Conservation (phyloP, 2,888 invertebrate genomes). For the Glyphotaelius pellucidus region DNA sequence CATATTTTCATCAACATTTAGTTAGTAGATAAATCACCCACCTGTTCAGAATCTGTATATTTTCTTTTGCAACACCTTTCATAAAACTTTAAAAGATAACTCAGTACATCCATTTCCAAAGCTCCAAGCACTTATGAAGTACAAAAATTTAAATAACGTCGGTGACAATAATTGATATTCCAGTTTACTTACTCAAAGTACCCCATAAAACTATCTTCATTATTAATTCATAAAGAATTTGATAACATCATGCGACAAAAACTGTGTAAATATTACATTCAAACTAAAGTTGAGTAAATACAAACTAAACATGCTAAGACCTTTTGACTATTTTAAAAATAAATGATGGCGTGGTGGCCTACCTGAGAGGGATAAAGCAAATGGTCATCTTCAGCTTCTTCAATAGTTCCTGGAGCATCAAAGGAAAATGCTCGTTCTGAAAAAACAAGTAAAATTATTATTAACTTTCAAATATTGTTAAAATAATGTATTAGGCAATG, state of each 20-base stretch:
- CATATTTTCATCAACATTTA: background rate
- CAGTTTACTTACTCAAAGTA: background rate
- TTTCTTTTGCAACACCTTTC: background rate
- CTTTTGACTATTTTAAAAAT: background rate
- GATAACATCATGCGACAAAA: background rate
- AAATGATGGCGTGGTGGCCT: background rate
- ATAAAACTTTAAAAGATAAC: background rate
- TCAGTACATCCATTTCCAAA: background rate
- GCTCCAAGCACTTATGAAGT: background rate
- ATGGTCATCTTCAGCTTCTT: conserved; percentile 86
- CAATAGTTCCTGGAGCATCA: conserved; percentile 82
- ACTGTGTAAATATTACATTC: background rate
- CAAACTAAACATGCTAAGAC: background rate
- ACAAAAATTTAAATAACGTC: background rate
- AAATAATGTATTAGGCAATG: no score
- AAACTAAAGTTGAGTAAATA: background rate
- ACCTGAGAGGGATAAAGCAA: conserved; percentile 76
- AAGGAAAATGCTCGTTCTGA: conserved; percentile 80
- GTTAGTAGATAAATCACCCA: background rate
- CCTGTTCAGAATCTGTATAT: background rate
- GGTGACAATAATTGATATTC: no score
- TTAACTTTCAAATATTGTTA: no score
- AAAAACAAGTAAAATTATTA: conserved; percentile 64
- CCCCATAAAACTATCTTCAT: background rate
- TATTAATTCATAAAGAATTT: background rate